These are phyloP conservation scores for Halocynthia roretzi DNA, from an alignment of 23 tunicate species.

Conservation along the genomic window DNA sequence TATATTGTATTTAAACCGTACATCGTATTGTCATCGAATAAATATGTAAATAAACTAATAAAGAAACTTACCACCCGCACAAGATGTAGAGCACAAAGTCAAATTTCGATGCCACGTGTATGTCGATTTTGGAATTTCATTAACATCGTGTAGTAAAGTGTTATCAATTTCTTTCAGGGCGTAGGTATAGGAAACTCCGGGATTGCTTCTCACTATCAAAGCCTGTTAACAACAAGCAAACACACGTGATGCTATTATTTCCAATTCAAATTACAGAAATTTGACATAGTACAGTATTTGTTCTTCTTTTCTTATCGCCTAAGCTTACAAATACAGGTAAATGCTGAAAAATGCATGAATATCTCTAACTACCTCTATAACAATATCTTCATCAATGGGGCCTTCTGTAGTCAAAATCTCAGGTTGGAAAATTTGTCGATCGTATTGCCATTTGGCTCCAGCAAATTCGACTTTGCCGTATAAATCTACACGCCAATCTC, in stretches of 20 bases:
- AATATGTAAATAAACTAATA: neutral
- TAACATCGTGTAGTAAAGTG: constrained; percentile 1
- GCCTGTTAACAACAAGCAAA: constrained; percentile 36
- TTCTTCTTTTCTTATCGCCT: neutral
- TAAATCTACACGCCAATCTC: constrained; percentile 79
- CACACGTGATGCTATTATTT: neutral
- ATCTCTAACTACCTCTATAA: constrained; percentile 45
- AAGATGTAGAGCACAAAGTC: constrained; percentile 51
- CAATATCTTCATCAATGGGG: constrained; percentile 55
- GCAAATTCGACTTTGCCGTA: constrained; percentile 61
- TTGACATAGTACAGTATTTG: neutral
- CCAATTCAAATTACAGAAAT: too few relatives aligned
- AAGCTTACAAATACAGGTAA: too few relatives aligned
- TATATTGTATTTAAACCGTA: too few relatives aligned
- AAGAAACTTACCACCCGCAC: constrained; percentile 72
- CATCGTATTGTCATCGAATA: too few relatives aligned
- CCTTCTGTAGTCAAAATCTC: constrained; percentile 55
- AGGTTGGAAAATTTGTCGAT: constrained; percentile 43
- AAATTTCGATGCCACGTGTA: constrained; percentile 38
- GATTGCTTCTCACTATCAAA: constrained; percentile 65
- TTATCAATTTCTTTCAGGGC: constrained; percentile 37
- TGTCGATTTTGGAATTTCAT: neutral
- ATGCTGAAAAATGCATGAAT: neutral
- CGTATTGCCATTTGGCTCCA: constrained; percentile 71
- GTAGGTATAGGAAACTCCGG: constrained; percentile 74